phyloP scores from a whole-genome alignment of 2,113 vertebrate genomes.

The Sula dactylatra region DNA sequence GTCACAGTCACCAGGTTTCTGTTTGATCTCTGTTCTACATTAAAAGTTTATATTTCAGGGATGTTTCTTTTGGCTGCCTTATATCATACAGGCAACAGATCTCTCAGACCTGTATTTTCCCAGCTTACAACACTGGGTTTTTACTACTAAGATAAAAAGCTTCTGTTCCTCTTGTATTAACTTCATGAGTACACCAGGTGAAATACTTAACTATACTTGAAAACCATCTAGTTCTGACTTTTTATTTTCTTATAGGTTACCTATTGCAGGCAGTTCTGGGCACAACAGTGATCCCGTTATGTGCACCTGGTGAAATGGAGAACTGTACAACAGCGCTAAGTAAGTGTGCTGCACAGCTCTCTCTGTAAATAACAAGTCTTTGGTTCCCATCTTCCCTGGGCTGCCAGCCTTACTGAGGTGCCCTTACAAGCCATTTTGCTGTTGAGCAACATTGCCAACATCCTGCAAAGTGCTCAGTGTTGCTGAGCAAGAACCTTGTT shows the following conservation, averaged over 20 bases:
- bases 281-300: conserved; percentile 75
- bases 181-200: not conserved
- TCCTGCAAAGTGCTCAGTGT: not conserved
- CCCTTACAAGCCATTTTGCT: not conserved
- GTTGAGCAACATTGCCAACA: not conserved
- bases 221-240: not conserved
- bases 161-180: not conserved
- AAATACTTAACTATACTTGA: not conserved
- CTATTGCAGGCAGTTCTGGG: conserved; percentile 56
- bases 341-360: conserved; percentile 7
- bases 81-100: not conserved
- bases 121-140: not conserved
- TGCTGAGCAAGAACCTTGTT: not conserved
- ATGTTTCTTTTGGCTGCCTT: not conserved
- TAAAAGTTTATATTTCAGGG: not conserved
- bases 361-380: not conserved
- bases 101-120: not conserved
- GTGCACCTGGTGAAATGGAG: conserved; percentile 66
- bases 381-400: not conserved
- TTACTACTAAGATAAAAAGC: not conserved
- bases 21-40: not conserved
- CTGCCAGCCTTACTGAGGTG: not conserved
- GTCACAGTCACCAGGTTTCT: not conserved
- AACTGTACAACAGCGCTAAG: conserved; percentile 75
- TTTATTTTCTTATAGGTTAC: conserved; percentile 41